These are phyloP conservation scores for Capreolus pygargus DNA, from an alignment of 2,113 vertebrate genomes.

Conservation along the genomic window DNA sequence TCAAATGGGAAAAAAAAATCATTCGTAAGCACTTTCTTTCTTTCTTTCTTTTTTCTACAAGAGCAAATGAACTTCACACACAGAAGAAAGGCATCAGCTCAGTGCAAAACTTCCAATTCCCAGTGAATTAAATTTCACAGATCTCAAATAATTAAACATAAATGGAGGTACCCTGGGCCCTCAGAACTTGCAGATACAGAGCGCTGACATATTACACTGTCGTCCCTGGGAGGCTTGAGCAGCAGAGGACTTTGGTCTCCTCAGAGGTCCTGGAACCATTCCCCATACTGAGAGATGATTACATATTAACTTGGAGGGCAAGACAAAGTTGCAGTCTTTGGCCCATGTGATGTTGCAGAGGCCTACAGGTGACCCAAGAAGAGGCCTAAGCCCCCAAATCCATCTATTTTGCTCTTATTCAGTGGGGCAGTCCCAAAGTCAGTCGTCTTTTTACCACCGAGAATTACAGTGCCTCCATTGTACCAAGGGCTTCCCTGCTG, in stretches of 20 bases:
- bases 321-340: neutral
- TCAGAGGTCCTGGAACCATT: neutral
- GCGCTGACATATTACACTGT: neutral
- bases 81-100: neutral
- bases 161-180: neutral
- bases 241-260: neutral
- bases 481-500: neutral
- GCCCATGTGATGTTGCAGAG: neutral
- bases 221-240: neutral
- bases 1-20: slow-evolving; percentile 74
- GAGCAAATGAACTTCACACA: slow-evolving; percentile 21
- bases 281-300: neutral
- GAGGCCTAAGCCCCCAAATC: neutral
- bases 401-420: neutral
- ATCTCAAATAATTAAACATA: neutral
- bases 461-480: neutral
- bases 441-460: neutral
- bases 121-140: neutral
- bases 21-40: neutral
- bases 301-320: neutral
- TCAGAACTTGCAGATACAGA: neutral
- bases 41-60: neutral
- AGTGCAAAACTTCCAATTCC: neutral
- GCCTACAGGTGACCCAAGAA: neutral
- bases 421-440: neutral